Evolutionary conservation across 2,888 invertebrate genomes (phyloP).

Genomic region (Apodemia duryi): DNA sequence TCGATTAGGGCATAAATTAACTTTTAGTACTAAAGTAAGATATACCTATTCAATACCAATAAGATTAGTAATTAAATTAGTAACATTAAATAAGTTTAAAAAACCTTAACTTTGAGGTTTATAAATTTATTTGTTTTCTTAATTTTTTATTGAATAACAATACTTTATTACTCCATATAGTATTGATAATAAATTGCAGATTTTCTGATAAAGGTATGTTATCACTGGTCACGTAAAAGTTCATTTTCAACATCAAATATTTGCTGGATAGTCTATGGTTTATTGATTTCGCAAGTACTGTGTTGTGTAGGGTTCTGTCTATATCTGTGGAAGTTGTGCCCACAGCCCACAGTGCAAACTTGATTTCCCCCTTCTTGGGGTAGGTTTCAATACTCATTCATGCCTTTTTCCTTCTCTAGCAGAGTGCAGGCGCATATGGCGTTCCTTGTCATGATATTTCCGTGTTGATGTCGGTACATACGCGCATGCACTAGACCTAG

Average conservation of each 20-base stretch:
- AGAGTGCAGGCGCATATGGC: slow-evolving; percentile 49
- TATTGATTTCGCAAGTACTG: slow-evolving; percentile 60
- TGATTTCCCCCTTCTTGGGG: slow-evolving; percentile 76
- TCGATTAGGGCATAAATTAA: too few relatives aligned
- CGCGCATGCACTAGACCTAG: slow-evolving; percentile 77
- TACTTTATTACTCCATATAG: too few relatives aligned
- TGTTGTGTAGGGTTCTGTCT: slow-evolving; percentile 52
- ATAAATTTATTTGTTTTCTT: too few relatives aligned
- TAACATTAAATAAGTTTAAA: too few relatives aligned
- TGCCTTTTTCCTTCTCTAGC: slow-evolving; percentile 70
- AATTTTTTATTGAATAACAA: too few relatives aligned
- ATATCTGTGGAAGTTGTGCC: slow-evolving; percentile 65
- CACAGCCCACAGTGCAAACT: slow-evolving; percentile 65
- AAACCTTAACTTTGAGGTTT: too few relatives aligned
- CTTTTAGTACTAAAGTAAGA: too few relatives aligned
- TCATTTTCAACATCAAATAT: slow-evolving; percentile 20
- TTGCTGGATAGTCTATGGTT: slow-evolving; percentile 36
- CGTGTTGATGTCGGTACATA: slow-evolving; percentile 68
- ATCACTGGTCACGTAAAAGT: not conserved
- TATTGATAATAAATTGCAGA: too few relatives aligned
- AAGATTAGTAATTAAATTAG: too few relatives aligned
- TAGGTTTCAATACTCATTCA: slow-evolving; percentile 78
- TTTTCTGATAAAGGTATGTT: too few relatives aligned
- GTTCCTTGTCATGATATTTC: slow-evolving; percentile 62
- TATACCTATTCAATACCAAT: too few relatives aligned